Evolutionary conservation across 2,113 vertebrate species (phyloP), one percentile per base, ranked within the genome.

Genomic region (Alces alces): DNA sequence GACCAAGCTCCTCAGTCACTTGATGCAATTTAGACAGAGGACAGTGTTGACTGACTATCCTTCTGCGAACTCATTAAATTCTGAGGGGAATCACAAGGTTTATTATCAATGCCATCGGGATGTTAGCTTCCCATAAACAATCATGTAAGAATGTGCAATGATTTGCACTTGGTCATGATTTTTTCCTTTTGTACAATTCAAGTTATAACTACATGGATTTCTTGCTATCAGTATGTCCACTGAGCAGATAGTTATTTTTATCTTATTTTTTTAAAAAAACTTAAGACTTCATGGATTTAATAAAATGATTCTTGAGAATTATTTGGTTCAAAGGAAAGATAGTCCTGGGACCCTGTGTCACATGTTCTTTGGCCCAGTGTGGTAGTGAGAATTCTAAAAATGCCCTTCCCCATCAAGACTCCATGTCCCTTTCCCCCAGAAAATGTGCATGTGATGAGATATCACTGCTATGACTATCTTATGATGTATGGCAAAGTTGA

Each of bases 1-100:
- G 90, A 58, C 79, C 52, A 43, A 88, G 25, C 25, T 88, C 50
- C 55, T 94, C 87, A n/a, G 45, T 36, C 73, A 96, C 36, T 54
- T n/a, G 66, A 92, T 89, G 28, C 16, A 57, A 30, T 60, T 86
- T 96, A 76, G 50, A 70, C 64, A 95, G 93, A 93, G 43, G 94
- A 95, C 28, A 61, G 14, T 55, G 27, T 39, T 85, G 43, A 73
- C 43, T 66, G 66, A 79, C 86, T 85, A 45, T 79, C 55, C 52
- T 96, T 92, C 23, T 79, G 7, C 45, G 84, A 86, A 93, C 15
- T 95, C 79, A 78, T 60, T 88, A 83, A 27, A 94, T 84, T 93
- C 30, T 86, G 57, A 96, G 96, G 73, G 57, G 25, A 95, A 79
- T 93, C 50, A 88, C 50, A 87, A 50, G 14, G 16, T 61, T 93